Conservation (phyloP, 2,797 vertebrate species). For the Xiphorhynchus erythropygius region DNA sequence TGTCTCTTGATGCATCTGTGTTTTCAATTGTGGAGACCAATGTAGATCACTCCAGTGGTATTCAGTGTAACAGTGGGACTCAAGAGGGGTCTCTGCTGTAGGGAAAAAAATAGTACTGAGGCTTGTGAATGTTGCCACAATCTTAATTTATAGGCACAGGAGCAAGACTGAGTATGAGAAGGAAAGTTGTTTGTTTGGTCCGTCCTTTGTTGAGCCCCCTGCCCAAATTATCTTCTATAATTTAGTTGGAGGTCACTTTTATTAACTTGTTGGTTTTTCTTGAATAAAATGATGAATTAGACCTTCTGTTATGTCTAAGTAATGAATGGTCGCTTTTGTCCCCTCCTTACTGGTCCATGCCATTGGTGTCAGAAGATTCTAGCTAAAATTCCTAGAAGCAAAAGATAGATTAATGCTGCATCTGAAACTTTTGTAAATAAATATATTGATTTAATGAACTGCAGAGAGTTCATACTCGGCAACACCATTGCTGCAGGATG, state of each 20-base stretch:
- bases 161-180: not conserved
- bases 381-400: not conserved
- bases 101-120: not conserved
- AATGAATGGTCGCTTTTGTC: not conserved
- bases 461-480: not conserved
- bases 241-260: not conserved
- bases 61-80: not conserved
- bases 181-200: not conserved
- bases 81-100: not conserved
- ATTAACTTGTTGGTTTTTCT: not conserved
- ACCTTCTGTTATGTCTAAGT: not conserved
- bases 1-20: not conserved
- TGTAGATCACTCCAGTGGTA: not conserved
- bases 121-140: not conserved
- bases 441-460: not conserved
- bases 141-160: no score
- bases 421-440: not conserved
- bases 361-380: not conserved
- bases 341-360: not conserved
- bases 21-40: not conserved
- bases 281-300: not conserved
- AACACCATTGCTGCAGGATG: not conserved
- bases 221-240: not conserved
- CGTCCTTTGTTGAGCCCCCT: not conserved
- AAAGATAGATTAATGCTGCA: not conserved